Conservation (phyloP, 2,113 vertebrate species). For the Xyrauchen texanus region DNA sequence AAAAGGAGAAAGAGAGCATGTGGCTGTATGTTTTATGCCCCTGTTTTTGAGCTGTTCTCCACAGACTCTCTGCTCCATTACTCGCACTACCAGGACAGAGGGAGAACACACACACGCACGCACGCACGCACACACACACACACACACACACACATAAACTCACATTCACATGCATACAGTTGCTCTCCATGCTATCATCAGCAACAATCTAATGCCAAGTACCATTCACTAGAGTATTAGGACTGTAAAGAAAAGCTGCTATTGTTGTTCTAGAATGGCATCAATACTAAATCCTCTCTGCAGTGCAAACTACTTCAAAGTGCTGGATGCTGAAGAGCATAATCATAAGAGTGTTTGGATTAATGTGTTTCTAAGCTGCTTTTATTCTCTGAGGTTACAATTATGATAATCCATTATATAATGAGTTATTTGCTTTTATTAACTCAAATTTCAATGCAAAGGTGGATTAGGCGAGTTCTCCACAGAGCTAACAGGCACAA, state of each 20-base stretch:
- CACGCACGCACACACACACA: too few relatives aligned
- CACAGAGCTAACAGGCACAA: background rate
- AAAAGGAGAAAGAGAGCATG: background rate
- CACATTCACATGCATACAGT: conserved; percentile 22
- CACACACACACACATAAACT: conserved; percentile 5
- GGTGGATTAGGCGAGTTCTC: background rate
- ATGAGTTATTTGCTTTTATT: conserved; percentile 27
- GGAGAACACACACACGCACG: too few relatives aligned
- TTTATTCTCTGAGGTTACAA: conserved; percentile 21
- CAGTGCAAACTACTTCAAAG: conserved; percentile 9
- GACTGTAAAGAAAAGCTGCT: conserved; percentile 23
- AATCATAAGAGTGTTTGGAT: background rate
- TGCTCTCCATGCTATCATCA: conserved; percentile 32
- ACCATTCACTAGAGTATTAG: conserved; percentile 22
- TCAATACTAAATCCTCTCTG: conserved; percentile 10
- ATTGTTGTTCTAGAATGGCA: conserved; percentile 19
- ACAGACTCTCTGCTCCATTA: conserved; percentile 53
- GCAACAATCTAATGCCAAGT: conserved; percentile 22
- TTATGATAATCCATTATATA: conserved; percentile 13
- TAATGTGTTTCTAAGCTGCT: background rate
- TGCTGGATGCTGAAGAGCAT: conserved; percentile 7
- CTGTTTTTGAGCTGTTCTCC: conserved; percentile 34
- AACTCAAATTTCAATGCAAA: conserved; percentile 3
- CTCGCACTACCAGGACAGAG: conserved; percentile 38
- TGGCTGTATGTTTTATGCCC: conserved; percentile 35